These are phyloP conservation scores for Dryocosmus kuriphilus DNA, from an alignment of 2,888 invertebrate genomes.

Conservation along the genomic window DNA sequence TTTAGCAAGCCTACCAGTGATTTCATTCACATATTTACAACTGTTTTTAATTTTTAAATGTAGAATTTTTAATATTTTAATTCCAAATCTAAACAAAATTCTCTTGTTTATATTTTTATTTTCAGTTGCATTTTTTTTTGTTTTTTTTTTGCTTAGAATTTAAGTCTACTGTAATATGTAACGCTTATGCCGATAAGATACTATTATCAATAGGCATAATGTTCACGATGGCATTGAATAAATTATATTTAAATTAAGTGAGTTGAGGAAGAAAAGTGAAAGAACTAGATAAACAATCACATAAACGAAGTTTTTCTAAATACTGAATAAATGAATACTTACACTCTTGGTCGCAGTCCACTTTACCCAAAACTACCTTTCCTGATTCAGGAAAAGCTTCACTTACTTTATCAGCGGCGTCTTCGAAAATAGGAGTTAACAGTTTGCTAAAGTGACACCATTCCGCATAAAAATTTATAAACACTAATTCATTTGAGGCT, in stretches of 20 bases:
- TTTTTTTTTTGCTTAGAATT: neutral
- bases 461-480: constrained; percentile 99
- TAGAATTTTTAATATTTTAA: no score
- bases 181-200: neutral
- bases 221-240: neutral
- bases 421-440: constrained; percentile 97
- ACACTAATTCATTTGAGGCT: constrained; percentile 97
- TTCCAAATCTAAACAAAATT: constrained; percentile 4
- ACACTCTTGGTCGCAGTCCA: constrained; percentile 97
- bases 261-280: no score
- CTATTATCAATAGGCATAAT: neutral
- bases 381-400: constrained; percentile 89
- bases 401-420: constrained; percentile 92
- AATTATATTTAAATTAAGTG: neutral
- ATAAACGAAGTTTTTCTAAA: neutral
- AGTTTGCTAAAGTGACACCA: constrained; percentile 99
- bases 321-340: constrained; percentile 46
- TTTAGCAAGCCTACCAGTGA: no score
- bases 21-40: no score
- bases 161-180: neutral
- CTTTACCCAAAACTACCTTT: constrained; percentile 95
- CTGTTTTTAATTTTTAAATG: no score
- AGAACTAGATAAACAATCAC: neutral
- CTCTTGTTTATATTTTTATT: constrained; percentile 1
- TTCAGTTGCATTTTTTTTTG: neutral